Percentiles rank a stretch among this genome's conserved stretches.
These are phyloP conservation scores for Tuta absoluta DNA, from an alignment of 2,888 invertebrate species.

Conservation along the genomic window DNA sequence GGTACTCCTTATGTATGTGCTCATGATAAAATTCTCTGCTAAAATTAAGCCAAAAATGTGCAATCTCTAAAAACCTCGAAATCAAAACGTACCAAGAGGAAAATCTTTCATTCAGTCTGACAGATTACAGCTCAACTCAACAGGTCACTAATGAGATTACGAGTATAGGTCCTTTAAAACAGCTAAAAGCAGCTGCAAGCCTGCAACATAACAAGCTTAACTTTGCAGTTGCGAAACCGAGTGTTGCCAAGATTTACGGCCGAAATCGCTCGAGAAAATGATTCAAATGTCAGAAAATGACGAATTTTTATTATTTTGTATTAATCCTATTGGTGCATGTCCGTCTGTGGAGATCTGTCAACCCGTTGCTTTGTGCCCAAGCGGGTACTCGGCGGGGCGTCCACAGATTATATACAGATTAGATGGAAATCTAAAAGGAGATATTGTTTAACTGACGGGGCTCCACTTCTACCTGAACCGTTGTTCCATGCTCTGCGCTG, in stretches of 20 bases:
- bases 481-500: conserved; percentile 47
- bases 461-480: conserved; percentile 29
- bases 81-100: conserved; percentile 5
- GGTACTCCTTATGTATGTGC: too few relatives aligned
- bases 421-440: conserved; percentile 74
- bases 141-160: conserved; percentile 62
- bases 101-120: conserved; percentile 14
- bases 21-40: too few relatives aligned
- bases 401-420: conserved; percentile 74
- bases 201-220: conserved; percentile 52
- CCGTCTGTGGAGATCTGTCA: conserved; percentile 75
- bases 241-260: conserved; percentile 45
- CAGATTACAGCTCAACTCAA: conserved; percentile 39
- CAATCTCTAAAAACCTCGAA: too few relatives aligned
- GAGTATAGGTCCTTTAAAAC: conserved; percentile 65
- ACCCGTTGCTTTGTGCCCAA: conserved; percentile 78
- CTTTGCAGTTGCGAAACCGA: conserved; percentile 45
- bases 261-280: conserved; percentile 50
- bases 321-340: conserved; percentile 72
- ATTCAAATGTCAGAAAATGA: conserved; percentile 52
- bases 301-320: conserved; percentile 71
- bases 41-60: too few relatives aligned
- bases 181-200: conserved; percentile 65
- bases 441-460: conserved; percentile 67
- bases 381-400: conserved; percentile 70